Conservation (phyloP, 2,888 invertebrate species). For the Hypomecis punctinalis region DNA sequence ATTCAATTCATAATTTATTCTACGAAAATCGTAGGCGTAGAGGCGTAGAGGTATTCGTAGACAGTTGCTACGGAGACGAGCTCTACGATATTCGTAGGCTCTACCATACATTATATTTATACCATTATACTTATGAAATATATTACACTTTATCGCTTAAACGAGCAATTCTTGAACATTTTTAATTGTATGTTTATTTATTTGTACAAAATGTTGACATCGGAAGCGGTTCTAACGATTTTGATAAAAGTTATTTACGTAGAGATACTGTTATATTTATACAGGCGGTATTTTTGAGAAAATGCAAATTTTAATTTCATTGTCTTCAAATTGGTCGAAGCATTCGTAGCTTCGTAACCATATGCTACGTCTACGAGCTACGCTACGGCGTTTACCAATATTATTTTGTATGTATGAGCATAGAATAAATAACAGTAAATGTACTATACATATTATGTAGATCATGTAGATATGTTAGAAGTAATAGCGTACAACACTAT, state of each 20-base stretch:
- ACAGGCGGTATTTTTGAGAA: neutral
- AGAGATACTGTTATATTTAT: too few relatives aligned
- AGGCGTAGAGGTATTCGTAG: slow-evolving; percentile 4
- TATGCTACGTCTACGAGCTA: neutral
- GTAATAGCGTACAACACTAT: neutral
- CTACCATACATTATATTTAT: neutral
- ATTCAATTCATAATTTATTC: too few relatives aligned
- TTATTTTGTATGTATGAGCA: too few relatives aligned
- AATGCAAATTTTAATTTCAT: neutral
- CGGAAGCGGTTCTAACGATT: too few relatives aligned
- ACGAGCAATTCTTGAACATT: too few relatives aligned
- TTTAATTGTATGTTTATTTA: too few relatives aligned
- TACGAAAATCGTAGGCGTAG: neutral
- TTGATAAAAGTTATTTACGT: too few relatives aligned
- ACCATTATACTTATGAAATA: too few relatives aligned
- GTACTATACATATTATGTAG: neutral
- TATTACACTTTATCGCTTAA: too few relatives aligned
- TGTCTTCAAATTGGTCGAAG: neutral
- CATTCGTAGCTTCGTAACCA: neutral
- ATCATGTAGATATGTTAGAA: neutral
- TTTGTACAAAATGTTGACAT: too few relatives aligned
- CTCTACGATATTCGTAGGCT: neutral
- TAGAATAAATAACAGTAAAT: too few relatives aligned
- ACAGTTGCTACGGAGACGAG: slow-evolving; percentile 12
- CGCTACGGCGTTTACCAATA: neutral